Evolutionary conservation across 2,888 invertebrate species (phyloP).

Genomic region (Phyllotreta cruciferae): DNA sequence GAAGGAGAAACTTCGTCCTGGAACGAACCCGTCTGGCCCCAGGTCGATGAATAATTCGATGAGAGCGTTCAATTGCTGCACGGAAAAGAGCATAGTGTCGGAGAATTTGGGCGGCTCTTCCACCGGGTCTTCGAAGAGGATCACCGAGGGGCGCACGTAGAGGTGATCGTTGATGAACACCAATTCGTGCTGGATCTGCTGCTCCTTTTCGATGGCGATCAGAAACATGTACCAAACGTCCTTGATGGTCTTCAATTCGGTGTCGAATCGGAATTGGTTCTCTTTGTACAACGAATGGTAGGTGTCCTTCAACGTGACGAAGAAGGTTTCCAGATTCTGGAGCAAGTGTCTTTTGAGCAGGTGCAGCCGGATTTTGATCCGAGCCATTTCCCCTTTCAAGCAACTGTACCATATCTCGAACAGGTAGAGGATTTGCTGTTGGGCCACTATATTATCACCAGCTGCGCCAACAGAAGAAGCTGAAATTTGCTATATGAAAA

Average conservation of each 20-base stretch:
- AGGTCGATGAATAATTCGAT: slow-evolving; percentile 54
- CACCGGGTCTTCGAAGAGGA: slow-evolving; percentile 49
- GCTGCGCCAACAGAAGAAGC: slow-evolving; percentile 33
- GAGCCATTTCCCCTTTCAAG: slow-evolving; percentile 65
- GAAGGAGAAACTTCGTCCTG: slow-evolving; percentile 56
- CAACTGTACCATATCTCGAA: slow-evolving; percentile 68
- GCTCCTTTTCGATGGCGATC: slow-evolving; percentile 60
- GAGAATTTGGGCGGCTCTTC: slow-evolving; percentile 11
- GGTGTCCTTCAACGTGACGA: slow-evolving; percentile 61
- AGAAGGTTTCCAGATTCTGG: slow-evolving; percentile 61
- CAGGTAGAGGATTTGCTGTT: slow-evolving; percentile 56
- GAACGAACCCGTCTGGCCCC: slow-evolving; percentile 58
- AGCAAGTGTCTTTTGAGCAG: slow-evolving; percentile 61
- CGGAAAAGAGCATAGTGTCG: slow-evolving; percentile 48
- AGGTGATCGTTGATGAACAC: slow-evolving; percentile 58
- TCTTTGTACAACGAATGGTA: slow-evolving; percentile 64
- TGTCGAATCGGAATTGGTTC: slow-evolving; percentile 56
- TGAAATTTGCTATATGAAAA: no score
- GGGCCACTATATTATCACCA: slow-evolving; percentile 42
- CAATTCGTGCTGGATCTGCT: slow-evolving; percentile 58
- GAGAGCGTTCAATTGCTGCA: slow-evolving; percentile 51
- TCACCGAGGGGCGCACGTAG: slow-evolving; percentile 52
- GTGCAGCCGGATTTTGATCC: slow-evolving; percentile 62
- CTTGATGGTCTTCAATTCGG: slow-evolving; percentile 58
- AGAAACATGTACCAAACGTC: slow-evolving; percentile 46